Evolutionary conservation across 1,140 invertebrate species (phyloP), one percentile per base, ranked within the genome.

Genomic region (Drosophila sulfurigaster): DNA sequence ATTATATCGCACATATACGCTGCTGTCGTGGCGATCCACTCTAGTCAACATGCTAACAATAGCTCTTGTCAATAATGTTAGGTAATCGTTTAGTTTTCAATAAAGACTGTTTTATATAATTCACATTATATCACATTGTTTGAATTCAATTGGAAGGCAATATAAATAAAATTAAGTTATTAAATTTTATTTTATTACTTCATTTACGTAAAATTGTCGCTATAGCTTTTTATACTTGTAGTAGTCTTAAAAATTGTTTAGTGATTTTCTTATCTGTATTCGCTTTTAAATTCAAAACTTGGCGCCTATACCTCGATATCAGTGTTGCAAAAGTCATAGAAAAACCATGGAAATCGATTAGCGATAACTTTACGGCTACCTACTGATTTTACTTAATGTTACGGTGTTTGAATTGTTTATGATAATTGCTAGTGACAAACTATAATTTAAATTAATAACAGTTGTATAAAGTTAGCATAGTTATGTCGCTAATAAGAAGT

Each of bases 1-100:
- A 60, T 38, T 45, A 20, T 4, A 43, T 4, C 41, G 13, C 41
- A 43, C 35, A 72, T 13, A 13, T 38, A 7, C 15, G 15, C 15
- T 20, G 30, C 11, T 63, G 45, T 7, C 13, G 10, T 57, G 28
- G 28, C 54, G 7, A 51, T 15, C 13, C 56, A 48, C 57, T 77
- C 73, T 75, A 77, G 75, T 77, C 75, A 77, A 32, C 54, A 46
- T 58, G 64, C 70, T 60, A 67, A 45, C 38, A 20, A 13, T 57
- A 74, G 68, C 58, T 49, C 49, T 73, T 57, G 73, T 75, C 69
- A 77, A 54, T 73, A 72, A 28, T 66, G 11, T 65, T 73, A 72
- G n/a, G 16, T 45, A 65, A 72, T 60, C 35, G n/a, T 41, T 72
- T 60, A 72, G 69, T 73, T 72, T 73, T 43, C 43, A 66, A 60